Evolutionary conservation across 2,797 vertebrate genomes (phyloP).

Genomic region (Chelon auratus): DNA sequence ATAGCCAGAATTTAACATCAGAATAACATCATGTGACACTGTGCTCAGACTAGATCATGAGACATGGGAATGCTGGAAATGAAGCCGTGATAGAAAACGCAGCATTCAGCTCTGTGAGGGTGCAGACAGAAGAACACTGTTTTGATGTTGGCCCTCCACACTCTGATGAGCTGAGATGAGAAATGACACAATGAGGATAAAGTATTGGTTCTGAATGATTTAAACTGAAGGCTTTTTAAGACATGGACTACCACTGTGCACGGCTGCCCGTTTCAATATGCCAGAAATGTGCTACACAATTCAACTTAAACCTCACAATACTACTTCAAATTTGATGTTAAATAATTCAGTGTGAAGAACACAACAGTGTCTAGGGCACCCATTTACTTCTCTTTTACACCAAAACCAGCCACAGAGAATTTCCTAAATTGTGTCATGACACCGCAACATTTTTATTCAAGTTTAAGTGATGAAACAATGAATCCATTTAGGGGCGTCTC

Average conservation of each 20-base stretch:
- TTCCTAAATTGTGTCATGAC: not conserved
- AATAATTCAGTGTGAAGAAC: slow-evolving; percentile 47
- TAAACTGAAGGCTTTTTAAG: slow-evolving; percentile 48
- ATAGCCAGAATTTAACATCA: slow-evolving; percentile 40
- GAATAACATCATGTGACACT: slow-evolving; percentile 52
- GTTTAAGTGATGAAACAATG: slow-evolving; percentile 11
- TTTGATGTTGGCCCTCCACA: slow-evolving; percentile 42
- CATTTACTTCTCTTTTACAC: not conserved
- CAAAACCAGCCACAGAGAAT: slow-evolving; percentile 10
- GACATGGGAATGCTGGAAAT: slow-evolving; percentile 19
- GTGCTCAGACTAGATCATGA: slow-evolving; percentile 44
- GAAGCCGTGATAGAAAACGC: not conserved
- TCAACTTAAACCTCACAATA: slow-evolving; percentile 17
- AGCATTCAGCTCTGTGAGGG: not conserved
- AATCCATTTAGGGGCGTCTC: slow-evolving; percentile 1
- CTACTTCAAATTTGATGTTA: slow-evolving; percentile 15
- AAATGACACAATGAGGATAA: slow-evolving; percentile 73
- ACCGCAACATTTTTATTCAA: not conserved
- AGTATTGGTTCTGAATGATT: slow-evolving; percentile 51
- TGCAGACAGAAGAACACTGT: slow-evolving; percentile 12
- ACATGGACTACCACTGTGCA: slow-evolving; percentile 18
- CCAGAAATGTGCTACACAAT: slow-evolving; percentile 30
- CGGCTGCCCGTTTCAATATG: slow-evolving; percentile 30
- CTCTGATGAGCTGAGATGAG: slow-evolving; percentile 47
- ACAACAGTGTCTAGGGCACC: slow-evolving; percentile 1